These are phyloP conservation scores for Cepaea hortensis DNA, from an alignment of 2,888 invertebrate species.

Conservation along the genomic window DNA sequence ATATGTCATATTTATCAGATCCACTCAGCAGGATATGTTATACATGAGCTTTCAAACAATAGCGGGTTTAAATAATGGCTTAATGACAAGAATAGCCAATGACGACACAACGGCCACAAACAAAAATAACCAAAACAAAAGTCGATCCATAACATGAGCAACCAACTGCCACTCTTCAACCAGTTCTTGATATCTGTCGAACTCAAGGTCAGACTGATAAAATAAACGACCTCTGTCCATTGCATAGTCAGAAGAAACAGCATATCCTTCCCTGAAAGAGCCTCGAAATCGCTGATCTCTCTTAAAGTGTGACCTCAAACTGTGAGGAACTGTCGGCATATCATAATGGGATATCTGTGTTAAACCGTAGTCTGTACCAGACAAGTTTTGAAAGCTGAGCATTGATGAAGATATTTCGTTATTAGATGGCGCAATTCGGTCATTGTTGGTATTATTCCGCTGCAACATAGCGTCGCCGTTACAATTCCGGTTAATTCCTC, in stretches of 20 bases:
- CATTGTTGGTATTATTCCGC: slow-evolving; percentile 13
- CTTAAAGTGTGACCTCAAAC: slow-evolving; percentile 27
- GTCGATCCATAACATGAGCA: slow-evolving; percentile 75
- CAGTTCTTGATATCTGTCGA: slow-evolving; percentile 59
- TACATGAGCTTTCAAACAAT: neutral
- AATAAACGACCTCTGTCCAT: slow-evolving; percentile 16
- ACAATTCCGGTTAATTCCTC: slow-evolving; percentile 24
- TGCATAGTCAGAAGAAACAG: slow-evolving; percentile 30
- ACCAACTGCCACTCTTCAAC: slow-evolving; percentile 76
- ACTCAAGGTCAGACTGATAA: slow-evolving; percentile 14
- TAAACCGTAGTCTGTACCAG: neutral
- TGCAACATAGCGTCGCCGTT: slow-evolving; percentile 32
- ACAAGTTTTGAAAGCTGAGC: neutral
- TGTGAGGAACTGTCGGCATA: slow-evolving; percentile 19
- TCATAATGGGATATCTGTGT: slow-evolving; percentile 23
- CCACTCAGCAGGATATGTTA: neutral
- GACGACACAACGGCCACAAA: slow-evolving; percentile 71
- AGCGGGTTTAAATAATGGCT: slow-evolving; percentile 72
- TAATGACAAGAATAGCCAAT: slow-evolving; percentile 72
- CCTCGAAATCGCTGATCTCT: slow-evolving; percentile 32
- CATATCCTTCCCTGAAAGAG: slow-evolving; percentile 37
- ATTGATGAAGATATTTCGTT: slow-evolving; percentile 17
- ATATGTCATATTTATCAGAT: neutral
- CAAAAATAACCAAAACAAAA: slow-evolving; percentile 75
- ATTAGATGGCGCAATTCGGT: slow-evolving; percentile 3